phyloP scores from a whole-genome alignment of 2,888 invertebrate genomes.

The Chymomyza fuscimana region DNA sequence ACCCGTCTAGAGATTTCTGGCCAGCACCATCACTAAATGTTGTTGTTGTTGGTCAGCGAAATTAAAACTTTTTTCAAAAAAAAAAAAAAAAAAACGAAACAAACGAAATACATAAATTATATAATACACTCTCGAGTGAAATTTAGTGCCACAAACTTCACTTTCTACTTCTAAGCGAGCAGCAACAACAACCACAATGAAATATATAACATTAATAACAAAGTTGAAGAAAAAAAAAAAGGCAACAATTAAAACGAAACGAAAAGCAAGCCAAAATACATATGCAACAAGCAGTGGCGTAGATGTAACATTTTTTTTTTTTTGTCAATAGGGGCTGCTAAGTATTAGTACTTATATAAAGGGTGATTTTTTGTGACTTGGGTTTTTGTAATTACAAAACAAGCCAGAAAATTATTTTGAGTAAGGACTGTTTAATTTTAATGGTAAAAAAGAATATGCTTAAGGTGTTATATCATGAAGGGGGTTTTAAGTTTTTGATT shows the following conservation, averaged over 20 bases:
- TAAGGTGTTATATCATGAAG: too few species aligned
- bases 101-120: constrained; percentile 64
- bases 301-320: background rate
- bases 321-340: too few species aligned
- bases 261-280: constrained; percentile 8
- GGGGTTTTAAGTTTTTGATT: too few species aligned
- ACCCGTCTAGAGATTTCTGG: too few species aligned
- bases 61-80: constrained; percentile 3
- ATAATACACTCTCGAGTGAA: constrained; percentile 48
- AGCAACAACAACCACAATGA: constrained; percentile 29
- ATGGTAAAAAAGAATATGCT: too few species aligned
- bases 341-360: too few species aligned
- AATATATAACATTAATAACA: constrained; percentile 65
- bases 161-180: constrained; percentile 60
- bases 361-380: too few species aligned
- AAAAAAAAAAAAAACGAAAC: background rate
- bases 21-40: background rate
- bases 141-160: constrained; percentile 53
- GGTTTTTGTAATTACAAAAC: too few species aligned
- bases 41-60: constrained; percentile 14
- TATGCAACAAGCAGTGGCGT: constrained; percentile 8
- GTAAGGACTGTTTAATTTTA: too few species aligned
- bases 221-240: constrained; percentile 36
- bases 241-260: constrained; percentile 16
- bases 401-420: too few species aligned